Percentiles rank a stretch among this genome's conserved stretches.
These are phyloP conservation scores for Synodontis membranacea DNA, from an alignment of 2,113 vertebrate species.

Conservation along the genomic window DNA sequence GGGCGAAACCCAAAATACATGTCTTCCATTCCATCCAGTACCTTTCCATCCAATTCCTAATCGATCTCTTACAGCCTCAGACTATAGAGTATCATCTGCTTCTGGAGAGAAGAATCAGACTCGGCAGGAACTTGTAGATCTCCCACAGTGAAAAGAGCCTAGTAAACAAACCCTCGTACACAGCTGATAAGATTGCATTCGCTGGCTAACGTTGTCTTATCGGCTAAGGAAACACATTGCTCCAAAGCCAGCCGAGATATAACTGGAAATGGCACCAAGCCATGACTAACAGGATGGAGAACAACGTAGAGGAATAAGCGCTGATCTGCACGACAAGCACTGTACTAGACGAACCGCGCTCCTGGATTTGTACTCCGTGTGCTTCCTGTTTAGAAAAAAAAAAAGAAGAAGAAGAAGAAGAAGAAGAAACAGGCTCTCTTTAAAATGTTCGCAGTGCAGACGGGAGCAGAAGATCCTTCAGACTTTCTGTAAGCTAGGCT, in stretches of 20 bases:
- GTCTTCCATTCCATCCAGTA: not conserved
- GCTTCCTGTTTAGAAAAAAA: not conserved
- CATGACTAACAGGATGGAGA: constrained; percentile 27
- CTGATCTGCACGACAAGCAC: not conserved
- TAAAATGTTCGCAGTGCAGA: constrained; percentile 6
- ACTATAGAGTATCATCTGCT: not conserved
- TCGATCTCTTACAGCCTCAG: not conserved
- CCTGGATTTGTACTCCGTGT: not conserved
- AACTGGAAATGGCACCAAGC: constrained; percentile 29
- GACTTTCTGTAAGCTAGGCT: constrained; percentile 40
- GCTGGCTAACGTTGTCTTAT: constrained; percentile 59
- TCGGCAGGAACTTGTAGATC: not conserved
- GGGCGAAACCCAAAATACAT: too few relatives aligned
- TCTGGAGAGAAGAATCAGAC: not conserved
- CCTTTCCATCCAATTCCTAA: not conserved
- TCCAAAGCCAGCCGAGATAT: constrained; percentile 56
- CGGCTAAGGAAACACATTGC: constrained; percentile 69
- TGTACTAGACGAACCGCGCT: not conserved
- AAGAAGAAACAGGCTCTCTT: not conserved
- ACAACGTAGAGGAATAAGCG: constrained; percentile 11
- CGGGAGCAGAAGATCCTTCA: constrained; percentile 16
- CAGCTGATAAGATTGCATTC: constrained; percentile 33
- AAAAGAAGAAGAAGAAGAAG: too few relatives aligned
- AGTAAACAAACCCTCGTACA: constrained; percentile 39
- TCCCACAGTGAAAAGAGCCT: constrained; percentile 14